A percentile compares a stretch with the other conserved stretches of the same genome.
Conservation (phyloP, 1,140 invertebrate genomes). For the Luehdorfia chinensis region DNA sequence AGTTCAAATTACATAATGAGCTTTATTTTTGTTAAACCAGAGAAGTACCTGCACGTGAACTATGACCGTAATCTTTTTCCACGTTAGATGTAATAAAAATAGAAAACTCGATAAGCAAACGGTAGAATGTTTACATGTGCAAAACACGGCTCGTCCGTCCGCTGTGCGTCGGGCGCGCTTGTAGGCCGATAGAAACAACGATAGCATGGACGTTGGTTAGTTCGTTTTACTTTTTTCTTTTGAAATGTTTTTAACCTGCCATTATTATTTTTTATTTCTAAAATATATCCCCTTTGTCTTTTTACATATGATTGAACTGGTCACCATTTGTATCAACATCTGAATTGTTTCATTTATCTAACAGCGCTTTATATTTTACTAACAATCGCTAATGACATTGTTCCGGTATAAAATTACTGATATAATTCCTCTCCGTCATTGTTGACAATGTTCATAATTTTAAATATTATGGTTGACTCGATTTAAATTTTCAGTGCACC, state of each 20-base stretch:
- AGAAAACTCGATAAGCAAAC: slow-evolving; percentile 20
- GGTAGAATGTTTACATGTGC: slow-evolving; percentile 15
- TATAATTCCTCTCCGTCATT: no score
- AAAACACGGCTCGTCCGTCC: slow-evolving; percentile 7
- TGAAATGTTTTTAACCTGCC: not conserved
- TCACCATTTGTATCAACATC: not conserved
- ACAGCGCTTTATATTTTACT: not conserved
- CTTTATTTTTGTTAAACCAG: no score
- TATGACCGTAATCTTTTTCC: slow-evolving; percentile 16
- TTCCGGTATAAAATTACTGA: not conserved
- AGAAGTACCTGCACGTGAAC: slow-evolving; percentile 1
- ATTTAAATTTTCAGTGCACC: no score
- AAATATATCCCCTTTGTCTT: not conserved
- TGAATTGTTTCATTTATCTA: not conserved
- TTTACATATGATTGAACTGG: not conserved
- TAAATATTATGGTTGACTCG: no score
- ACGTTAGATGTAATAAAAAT: slow-evolving; percentile 14
- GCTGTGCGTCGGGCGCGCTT: not conserved
- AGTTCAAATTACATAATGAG: no score
- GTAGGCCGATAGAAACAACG: not conserved
- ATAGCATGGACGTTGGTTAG: slow-evolving; percentile 19
- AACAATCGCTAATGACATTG: not conserved
- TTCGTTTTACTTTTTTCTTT: slow-evolving; percentile 11
- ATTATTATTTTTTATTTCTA: not conserved
- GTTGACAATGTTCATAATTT: no score